A percentile compares a stretch with the other conserved stretches of the same genome.
Evolutionary conservation across 2,113 vertebrate species (phyloP).

Genomic region (Poeciliopsis turrubarensis): DNA sequence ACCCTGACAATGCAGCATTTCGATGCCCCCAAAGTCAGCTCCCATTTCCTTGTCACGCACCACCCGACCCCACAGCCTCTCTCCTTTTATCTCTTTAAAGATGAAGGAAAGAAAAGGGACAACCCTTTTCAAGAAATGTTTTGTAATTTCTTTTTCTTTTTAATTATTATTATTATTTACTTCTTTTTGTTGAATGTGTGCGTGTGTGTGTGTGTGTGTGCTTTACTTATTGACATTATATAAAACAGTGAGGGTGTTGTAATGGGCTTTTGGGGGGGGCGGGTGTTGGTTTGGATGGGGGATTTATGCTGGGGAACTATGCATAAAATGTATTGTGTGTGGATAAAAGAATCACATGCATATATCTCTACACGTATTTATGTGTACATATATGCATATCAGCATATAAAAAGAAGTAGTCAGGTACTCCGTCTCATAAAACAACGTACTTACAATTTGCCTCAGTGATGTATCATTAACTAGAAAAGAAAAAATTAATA

Average conservation of each 20-base stretch:
- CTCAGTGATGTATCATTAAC: conserved; percentile 93
- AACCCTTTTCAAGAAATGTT: conserved; percentile 64
- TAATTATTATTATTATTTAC: conserved; percentile 47
- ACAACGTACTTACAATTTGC: conserved; percentile 95
- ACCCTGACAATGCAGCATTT: conserved; percentile 49
- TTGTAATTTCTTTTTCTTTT: conserved; percentile 70
- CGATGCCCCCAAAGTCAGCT: conserved; percentile 47
- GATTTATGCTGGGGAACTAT: conserved; percentile 87
- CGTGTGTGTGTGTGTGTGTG: conserved; percentile 81
- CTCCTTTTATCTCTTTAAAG: conserved; percentile 63
- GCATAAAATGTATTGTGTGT: conserved; percentile 97
- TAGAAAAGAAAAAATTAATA: conserved; percentile 72
- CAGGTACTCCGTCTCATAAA: conserved; percentile 99
- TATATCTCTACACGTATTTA: conserved; percentile 76
- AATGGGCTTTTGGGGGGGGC: conserved; percentile 48
- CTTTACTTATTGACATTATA: conserved; percentile 92
- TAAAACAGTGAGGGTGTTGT: conserved; percentile 74
- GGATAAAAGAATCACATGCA: conserved; percentile 79
- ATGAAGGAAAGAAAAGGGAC: conserved; percentile 70
- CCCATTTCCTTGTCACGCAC: conserved; percentile 57
- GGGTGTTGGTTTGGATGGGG: conserved; percentile 50
- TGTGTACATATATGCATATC: conserved; percentile 80
- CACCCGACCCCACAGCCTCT: conserved; percentile 44
- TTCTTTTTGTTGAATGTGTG: conserved; percentile 86
- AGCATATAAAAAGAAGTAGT: conserved; percentile 85